These are phyloP conservation scores for Eptesicus fuscus DNA, from an alignment of 2,113 vertebrate genomes.

Conservation along the genomic window DNA sequence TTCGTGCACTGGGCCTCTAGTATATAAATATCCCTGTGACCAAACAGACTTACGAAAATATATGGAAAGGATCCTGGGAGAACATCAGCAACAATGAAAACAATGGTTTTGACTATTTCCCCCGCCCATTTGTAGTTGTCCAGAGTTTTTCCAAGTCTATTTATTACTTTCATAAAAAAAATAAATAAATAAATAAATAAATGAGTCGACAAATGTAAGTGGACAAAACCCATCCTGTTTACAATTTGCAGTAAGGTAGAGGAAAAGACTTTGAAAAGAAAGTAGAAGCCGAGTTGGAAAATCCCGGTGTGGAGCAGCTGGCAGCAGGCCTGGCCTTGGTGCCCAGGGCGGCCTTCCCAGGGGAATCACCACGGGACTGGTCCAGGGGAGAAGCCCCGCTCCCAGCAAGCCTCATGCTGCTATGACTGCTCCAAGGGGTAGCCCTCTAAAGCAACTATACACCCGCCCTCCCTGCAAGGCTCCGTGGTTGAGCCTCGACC, in stretches of 20 bases:
- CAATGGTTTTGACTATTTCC: neutral
- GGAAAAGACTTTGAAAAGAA: neutral
- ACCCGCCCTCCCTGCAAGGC: no score
- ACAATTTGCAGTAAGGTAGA: neutral
- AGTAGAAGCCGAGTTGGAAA: neutral
- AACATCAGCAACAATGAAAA: neutral
- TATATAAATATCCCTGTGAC: neutral
- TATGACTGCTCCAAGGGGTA: no score
- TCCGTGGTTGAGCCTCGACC: no score
- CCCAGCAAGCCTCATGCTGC: neutral
- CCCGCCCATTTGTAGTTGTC: neutral
- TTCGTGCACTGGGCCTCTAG: no score
- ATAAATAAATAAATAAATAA: neutral
- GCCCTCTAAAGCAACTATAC: no score
- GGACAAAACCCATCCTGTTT: constrained; percentile 21
- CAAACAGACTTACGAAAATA: neutral
- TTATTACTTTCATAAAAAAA: neutral
- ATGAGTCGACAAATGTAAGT: constrained; percentile 33
- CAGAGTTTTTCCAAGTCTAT: neutral
- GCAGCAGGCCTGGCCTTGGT: neutral
- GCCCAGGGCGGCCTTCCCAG: neutral
- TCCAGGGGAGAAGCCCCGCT: neutral
- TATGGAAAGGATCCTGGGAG: neutral
- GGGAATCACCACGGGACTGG: neutral
- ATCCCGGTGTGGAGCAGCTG: neutral